phyloP scores from a whole-genome alignment of 2,113 vertebrate species.

The Poeciliopsis prolifica region DNA sequence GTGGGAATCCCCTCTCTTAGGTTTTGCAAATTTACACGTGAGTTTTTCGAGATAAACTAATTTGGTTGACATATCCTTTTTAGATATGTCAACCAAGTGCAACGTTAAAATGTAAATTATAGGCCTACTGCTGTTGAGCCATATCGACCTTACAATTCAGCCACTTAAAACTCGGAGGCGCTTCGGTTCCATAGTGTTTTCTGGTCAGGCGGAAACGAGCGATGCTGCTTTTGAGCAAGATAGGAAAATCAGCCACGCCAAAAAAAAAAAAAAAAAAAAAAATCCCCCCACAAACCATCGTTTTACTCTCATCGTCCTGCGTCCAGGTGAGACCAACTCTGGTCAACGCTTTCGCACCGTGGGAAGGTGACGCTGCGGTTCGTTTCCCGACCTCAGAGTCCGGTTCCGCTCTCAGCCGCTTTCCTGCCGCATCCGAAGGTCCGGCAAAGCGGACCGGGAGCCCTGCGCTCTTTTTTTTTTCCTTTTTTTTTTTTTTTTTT shows the following conservation, averaged over 20 bases:
- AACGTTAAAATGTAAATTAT: no score
- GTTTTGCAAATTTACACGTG: background rate
- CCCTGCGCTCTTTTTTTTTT: no score
- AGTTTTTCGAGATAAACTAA: background rate
- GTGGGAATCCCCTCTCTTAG: constrained; percentile 7
- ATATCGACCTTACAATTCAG: no score
- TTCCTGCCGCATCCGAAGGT: constrained; percentile 47
- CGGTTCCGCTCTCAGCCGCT: constrained; percentile 17
- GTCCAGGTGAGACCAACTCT: no score
- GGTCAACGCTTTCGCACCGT: no score
- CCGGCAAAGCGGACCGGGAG: background rate
- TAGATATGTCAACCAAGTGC: background rate
- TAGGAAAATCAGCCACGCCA: constrained; percentile 8
- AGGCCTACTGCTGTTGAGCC: no score
- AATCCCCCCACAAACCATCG: no score
- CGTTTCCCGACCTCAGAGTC: background rate
- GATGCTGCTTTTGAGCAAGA: constrained; percentile 1
- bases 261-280: no score
- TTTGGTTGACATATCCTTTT: background rate
- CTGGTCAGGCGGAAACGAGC: constrained; percentile 17
- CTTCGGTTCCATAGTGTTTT: background rate
- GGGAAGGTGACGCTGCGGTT: constrained; percentile 14
- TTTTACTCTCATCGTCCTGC: no score
- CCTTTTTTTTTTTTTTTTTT: no score
- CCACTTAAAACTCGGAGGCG: no score